Evolutionary conservation across 2,797 vertebrate species (phyloP).

Genomic region (Fundulus diaphanus): DNA sequence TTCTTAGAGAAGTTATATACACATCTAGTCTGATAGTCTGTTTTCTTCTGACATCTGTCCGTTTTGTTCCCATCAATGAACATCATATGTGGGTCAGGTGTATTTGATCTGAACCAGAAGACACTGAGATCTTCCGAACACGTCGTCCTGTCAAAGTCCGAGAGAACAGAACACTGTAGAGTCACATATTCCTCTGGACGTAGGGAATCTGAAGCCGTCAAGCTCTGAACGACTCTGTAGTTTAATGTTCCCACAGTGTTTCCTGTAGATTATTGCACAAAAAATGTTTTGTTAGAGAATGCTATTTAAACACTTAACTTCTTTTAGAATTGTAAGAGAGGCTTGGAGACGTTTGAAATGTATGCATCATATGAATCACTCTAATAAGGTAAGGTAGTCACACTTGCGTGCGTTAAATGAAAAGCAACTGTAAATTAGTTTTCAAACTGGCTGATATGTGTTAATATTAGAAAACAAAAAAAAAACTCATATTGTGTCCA

Average conservation of each 20-base stretch:
- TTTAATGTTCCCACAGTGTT: background rate
- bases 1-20: background rate
- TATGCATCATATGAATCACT: too few species aligned
- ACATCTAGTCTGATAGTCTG: background rate
- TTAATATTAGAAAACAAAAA: too few species aligned
- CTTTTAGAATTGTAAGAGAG: too few species aligned
- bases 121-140: conserved; percentile 41
- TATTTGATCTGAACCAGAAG: conserved; percentile 45
- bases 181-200: background rate
- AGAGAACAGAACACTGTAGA: conserved; percentile 43
- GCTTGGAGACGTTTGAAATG: too few species aligned
- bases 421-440: too few species aligned
- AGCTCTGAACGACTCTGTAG: background rate
- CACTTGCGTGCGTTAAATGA: too few species aligned
- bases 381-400: background rate
- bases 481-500: too few species aligned
- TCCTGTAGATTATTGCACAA: background rate
- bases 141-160: background rate
- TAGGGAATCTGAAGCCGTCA: background rate
- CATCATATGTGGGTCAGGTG: conserved; percentile 14
- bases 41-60: background rate
- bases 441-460: too few species aligned
- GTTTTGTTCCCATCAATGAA: conserved; percentile 7
- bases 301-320: too few species aligned
- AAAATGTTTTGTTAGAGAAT: background rate